Base-by-base conservation (phyloP, 2,113 vertebrate species). In the Cathartes aura region DNA sequence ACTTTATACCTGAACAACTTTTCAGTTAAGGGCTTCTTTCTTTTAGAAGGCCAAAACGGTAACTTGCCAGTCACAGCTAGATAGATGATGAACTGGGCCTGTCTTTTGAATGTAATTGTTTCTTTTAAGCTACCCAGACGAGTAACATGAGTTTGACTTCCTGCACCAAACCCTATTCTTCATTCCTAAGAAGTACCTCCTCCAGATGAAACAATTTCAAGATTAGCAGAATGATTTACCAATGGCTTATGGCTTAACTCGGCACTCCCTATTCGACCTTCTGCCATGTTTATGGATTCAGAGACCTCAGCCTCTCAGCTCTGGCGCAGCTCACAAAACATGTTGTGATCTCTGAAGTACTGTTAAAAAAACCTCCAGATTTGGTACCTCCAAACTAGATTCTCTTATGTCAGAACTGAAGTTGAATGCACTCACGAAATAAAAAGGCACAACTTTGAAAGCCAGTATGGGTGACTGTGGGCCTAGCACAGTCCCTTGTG, bases 181-280 rank as follows among this genome's bases (percentile, higher is more conserved):
- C 6, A 9, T 78, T 75, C 63, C 52, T 34, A 45, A 56, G 27
- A 68, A 48, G 15, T 7, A 58, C 38, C 45, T 87, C 58, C 53
- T 80, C 53, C 75, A 86, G 42, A 78, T 1, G 8, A 87, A 59
- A 73, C n/a, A 59, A 55, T 70, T 91, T 81, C 30, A 76, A 86
- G 82, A 89, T 68, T 17, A 81, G 45, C 45, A 83, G 58, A 82
- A 95, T 36, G 72, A 95, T 88, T 93, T 93, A 90, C 36, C 3
- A 0, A 36, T 0, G 0, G 6, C 0, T 88, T 60, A 23, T 3
- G 1, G 67, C 52, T 58, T n/a, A 94, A 66, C 16, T 87, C 50
- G 48, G 47, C 55, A 91, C 42, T 87, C 73, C 71, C 59, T 21
- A 19, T 22, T 70, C 0, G 3, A 83, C 58, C 45, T 92, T 48